Evolutionary conservation across 1,140 invertebrate genomes (phyloP).

Genomic region (Antheraea pernyi): DNA sequence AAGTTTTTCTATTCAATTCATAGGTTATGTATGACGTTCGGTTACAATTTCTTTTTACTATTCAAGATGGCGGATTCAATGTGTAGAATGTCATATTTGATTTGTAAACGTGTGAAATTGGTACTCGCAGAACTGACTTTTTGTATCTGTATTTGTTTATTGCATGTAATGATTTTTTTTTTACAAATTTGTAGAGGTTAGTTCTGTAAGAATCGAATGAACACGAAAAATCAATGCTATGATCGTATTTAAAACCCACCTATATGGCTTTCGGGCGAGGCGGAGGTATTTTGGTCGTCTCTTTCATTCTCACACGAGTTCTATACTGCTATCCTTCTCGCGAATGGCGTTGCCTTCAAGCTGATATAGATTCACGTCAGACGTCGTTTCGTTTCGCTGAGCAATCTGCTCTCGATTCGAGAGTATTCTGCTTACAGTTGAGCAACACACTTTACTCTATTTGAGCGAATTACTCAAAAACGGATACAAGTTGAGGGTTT

Average conservation of each 20-base stretch:
- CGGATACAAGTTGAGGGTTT: background rate
- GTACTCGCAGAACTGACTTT: background rate
- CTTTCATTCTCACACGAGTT: slow-evolving; percentile 6
- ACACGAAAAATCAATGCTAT: slow-evolving; percentile 3
- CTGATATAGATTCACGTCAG: background rate
- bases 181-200: too few relatives aligned
- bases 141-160: background rate
- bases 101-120: background rate
- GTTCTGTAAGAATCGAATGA: background rate
- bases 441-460: background rate
- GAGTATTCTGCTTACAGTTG: slow-evolving; percentile 8
- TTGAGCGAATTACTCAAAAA: slow-evolving; percentile 4
- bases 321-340: slow-evolving; percentile 8
- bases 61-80: background rate
- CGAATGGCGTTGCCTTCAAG: background rate
- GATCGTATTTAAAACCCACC: slow-evolving; percentile 13
- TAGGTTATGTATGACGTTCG: background rate
- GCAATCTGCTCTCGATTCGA: background rate
- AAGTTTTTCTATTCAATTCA: background rate
- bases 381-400: background rate
- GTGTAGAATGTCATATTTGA: background rate
- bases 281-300: background rate
- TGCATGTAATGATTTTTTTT: background rate
- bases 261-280: slow-evolving; percentile 9
- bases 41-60: background rate